Base-by-base conservation (phyloP, 2,113 vertebrate genomes). In the Psettodes erumei region DNA sequence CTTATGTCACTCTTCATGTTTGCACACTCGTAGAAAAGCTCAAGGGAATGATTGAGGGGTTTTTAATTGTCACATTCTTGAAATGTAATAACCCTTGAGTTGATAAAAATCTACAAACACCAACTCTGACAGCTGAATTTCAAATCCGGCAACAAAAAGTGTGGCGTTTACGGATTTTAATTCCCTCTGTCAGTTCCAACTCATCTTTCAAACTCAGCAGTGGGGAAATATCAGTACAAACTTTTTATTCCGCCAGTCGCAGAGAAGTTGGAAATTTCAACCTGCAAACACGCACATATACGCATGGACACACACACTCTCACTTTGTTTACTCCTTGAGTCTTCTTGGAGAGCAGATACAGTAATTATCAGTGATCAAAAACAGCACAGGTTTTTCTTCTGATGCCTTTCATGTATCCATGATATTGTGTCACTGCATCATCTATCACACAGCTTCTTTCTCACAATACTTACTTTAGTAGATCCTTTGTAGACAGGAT, bases 21-120 rank as follows among this genome's bases (percentile, higher is more conserved):
- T 63, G 55, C 30, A 8, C 66, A 71, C 70, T 68, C 65, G 28
- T 48, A 69, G 71, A 84, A n/a, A 72, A 77, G 89, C 87, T 83
- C 82, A 77, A 42, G 37, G 63, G 86, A 76, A 75, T 89, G 92
- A 93, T 91, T 86, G 91, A 93, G 90, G 83, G 88, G 84, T 91
- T 92, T 94, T 93, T 92, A 93, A 94, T 91, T 94, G 92, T 91
- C 92, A 91, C 83, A 88, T 92, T 92, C 82, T 91, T 54, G 40
- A 92, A 93, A 94, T 89, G 90, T 90, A 93, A 94, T 92, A 93
- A 93, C 90, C 86, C 89, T 89, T 77, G 74, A 86, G 90, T 86
- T 88, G 92, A 92, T 93, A 92, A 93, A 93, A 94, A 93, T 94
- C 93, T 91, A 93, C 91, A 92, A 93, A 93, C 90, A 90, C 83